Base-by-base conservation (phyloP, 1,140 invertebrate species). In the Micrasema minimum region DNA sequence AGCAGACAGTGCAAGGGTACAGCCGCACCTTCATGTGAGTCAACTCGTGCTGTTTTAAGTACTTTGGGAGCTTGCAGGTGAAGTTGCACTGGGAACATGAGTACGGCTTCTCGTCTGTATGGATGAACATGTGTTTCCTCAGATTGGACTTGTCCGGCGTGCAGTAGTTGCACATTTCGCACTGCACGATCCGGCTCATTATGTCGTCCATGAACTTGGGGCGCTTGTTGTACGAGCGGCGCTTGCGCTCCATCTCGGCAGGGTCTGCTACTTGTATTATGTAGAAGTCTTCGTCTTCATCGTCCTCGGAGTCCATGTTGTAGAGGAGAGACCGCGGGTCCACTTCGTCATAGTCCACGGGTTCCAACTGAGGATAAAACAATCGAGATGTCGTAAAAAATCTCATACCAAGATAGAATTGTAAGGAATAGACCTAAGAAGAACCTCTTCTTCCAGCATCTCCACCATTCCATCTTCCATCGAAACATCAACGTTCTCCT, bases 31-130 rank as follows among this genome's bases (percentile, higher is more conserved):
- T 64, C 59, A 64, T 64, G 43, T 64, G 59, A 0, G 59, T 64
- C 70, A 75, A 62, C 37, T 46, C 67, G 37, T 66, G 64, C 35
- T 66, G 45, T 14, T 51, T 66, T 0, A 66, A 46, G 20, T 66
- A 50, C 16, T 53, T 66, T 14, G 64, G 48, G n/a, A 50, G 26
- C 31, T 66, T 50, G 64, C 64, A 66, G 5, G 48, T 66, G 64
- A 51, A 68, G 10, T 20, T 9, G 43, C 66, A 68, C 16, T 57
- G 50, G 1, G 20, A 22, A 18, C 66, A 68, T 6, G n/a, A 10
- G 22, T 68, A 68, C 14, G 66, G 66, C 14, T 57, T 55, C 12
- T 57, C 66, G 22, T 59, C 66, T 1, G 66, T 57, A 35, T 68
- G 66, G 2, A 45, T 57, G 18, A 45, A 45, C 53, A 38, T 43